phyloP scores from a whole-genome alignment of 2,888 invertebrate species.

The Dorcus hopei region DNA sequence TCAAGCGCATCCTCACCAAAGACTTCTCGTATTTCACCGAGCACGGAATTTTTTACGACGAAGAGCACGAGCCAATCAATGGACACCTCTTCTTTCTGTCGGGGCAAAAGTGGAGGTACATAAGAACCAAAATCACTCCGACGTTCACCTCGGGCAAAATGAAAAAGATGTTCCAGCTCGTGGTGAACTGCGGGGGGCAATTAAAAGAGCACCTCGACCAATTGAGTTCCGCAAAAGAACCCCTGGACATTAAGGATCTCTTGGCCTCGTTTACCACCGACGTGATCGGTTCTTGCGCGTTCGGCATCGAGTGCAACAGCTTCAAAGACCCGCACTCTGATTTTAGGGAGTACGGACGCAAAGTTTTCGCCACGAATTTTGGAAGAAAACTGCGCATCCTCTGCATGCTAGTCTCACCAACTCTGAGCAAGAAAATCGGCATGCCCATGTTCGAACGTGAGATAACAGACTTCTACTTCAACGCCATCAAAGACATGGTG shows the following conservation, averaged over 20 bases:
- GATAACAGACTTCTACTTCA: conserved; percentile 29
- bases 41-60: conserved; percentile 50
- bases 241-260: conserved; percentile 47
- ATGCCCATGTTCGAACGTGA: conserved; percentile 20
- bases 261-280: conserved; percentile 58
- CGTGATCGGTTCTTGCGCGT: conserved; percentile 58
- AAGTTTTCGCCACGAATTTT: conserved; percentile 9
- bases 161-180: conserved; percentile 26
- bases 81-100: conserved; percentile 21
- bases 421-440: conserved; percentile 14
- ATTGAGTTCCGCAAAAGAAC: conserved; percentile 2
- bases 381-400: background rate
- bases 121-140: conserved; percentile 24
- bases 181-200: conserved; percentile 9
- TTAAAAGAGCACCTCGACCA: background rate
- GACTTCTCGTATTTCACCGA: conserved; percentile 30
- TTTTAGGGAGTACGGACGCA: conserved; percentile 39
- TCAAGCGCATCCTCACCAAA: conserved; percentile 34
- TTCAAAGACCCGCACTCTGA: conserved; percentile 52
- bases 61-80: conserved; percentile 42
- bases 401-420: conserved; percentile 37
- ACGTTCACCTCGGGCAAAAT: conserved; percentile 28
- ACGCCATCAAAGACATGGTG: conserved; percentile 28
- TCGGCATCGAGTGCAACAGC: conserved; percentile 58
- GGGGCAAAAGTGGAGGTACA: conserved; percentile 22